Percentiles rank a stretch among this genome's conserved stretches.
Conservation (phyloP, 2,888 invertebrate species). For the Neoascia interrupta region DNA sequence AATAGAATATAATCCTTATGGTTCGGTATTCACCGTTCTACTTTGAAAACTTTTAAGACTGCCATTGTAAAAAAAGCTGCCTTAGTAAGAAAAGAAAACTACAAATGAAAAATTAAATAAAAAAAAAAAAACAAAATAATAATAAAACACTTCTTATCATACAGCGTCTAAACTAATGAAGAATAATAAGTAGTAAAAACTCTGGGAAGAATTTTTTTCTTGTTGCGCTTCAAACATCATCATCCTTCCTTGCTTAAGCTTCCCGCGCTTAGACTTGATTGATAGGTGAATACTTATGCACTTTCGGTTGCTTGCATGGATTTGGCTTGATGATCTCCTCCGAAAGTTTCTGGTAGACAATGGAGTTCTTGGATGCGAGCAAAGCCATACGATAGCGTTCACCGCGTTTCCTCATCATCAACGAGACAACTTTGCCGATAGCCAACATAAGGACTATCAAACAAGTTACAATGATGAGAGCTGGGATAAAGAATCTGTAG, state of each 20-base stretch:
- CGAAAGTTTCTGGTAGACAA: constrained; percentile 89
- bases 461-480: constrained; percentile 81
- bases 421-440: constrained; percentile 81
- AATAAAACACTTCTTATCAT: constrained; percentile 47
- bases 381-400: constrained; percentile 80
- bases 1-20: constrained; percentile 29
- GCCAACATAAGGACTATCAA: constrained; percentile 82
- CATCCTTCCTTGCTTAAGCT: constrained; percentile 16
- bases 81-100: constrained; percentile 28
- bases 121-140: constrained; percentile 39
- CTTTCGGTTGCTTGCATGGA: constrained; percentile 83
- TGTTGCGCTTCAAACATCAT: constrained; percentile 21
- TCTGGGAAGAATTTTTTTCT: constrained; percentile 23
- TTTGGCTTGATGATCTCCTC: constrained; percentile 86
- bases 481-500: constrained; percentile 82
- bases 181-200: constrained; percentile 40
- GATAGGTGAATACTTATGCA: constrained; percentile 84
- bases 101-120: constrained; percentile 12
- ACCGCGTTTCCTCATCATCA: constrained; percentile 80
- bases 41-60: constrained; percentile 19
- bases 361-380: constrained; percentile 79
- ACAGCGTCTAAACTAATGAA: constrained; percentile 48
- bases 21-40: constrained; percentile 23
- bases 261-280: constrained; percentile 79
- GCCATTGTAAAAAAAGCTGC: constrained; percentile 30